Evolutionary conservation across 2,888 invertebrate species (phyloP).

Genomic region (Agonopterix arenella): DNA sequence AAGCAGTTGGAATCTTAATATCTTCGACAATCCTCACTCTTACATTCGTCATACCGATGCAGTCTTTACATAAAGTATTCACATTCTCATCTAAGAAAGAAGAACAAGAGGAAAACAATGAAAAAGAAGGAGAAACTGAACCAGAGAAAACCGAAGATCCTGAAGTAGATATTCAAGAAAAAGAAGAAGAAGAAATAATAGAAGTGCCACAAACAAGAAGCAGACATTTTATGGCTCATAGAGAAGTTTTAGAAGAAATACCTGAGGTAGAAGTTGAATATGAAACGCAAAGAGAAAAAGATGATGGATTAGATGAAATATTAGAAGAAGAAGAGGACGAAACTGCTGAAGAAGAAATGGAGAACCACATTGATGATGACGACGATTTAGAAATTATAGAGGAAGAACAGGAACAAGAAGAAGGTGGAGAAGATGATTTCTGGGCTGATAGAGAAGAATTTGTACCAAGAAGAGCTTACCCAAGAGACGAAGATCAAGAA

Average conservation of each 20-base stretch:
- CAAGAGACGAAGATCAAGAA: slow-evolving; percentile 46
- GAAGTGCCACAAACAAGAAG: slow-evolving; percentile 34
- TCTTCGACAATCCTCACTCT: slow-evolving; percentile 76
- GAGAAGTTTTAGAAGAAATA: slow-evolving; percentile 66
- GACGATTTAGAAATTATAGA: slow-evolving; percentile 58
- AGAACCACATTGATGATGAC: slow-evolving; percentile 36
- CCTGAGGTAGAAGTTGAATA: slow-evolving; percentile 63
- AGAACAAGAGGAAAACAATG: slow-evolving; percentile 14
- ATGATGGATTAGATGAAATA: slow-evolving; percentile 57
- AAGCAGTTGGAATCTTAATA: slow-evolving; percentile 69
- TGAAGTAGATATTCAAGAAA: slow-evolving; percentile 6
- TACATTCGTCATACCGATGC: slow-evolving; percentile 81
- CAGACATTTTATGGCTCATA: slow-evolving; percentile 52
- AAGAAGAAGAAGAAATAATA: slow-evolving; percentile 22
- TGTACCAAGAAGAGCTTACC: slow-evolving; percentile 29
- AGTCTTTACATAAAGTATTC: slow-evolving; percentile 57
- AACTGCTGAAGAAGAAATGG: slow-evolving; percentile 32
- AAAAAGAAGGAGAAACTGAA: slow-evolving; percentile 19
- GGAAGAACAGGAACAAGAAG: slow-evolving; percentile 37
- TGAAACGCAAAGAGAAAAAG: slow-evolving; percentile 51
- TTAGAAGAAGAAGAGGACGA: slow-evolving; percentile 63
- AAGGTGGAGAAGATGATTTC: slow-evolving; percentile 36
- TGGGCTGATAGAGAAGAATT: slow-evolving; percentile 48
- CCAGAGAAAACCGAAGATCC: slow-evolving; percentile 18
- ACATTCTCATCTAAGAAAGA: slow-evolving; percentile 26